Conservation (phyloP, 2,113 vertebrate species). For the Larimichthys polyactis region DNA sequence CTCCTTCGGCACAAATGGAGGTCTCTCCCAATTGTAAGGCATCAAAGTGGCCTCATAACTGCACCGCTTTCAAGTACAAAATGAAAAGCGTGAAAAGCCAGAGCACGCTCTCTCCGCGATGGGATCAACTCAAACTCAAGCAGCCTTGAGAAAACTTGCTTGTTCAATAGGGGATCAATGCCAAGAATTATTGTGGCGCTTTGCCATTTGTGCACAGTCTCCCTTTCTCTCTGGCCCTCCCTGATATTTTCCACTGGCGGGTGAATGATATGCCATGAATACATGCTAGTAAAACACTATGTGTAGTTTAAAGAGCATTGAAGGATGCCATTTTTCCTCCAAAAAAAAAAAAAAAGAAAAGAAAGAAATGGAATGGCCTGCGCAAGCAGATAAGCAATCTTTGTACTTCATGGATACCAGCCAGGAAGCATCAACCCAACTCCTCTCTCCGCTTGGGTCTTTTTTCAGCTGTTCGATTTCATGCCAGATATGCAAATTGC, state of each 20-base stretch:
- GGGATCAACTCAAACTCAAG: slow-evolving; percentile 48
- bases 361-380: background rate
- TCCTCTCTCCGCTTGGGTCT: slow-evolving; percentile 44
- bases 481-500: slow-evolving; percentile 71
- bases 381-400: slow-evolving; percentile 51
- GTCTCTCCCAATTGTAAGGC: slow-evolving; percentile 45
- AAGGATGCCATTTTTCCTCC: slow-evolving; percentile 34
- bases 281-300: slow-evolving; percentile 30
- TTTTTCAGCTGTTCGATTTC: slow-evolving; percentile 72
- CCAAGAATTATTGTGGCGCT: slow-evolving; percentile 25
- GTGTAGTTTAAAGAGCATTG: slow-evolving; percentile 28
- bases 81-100: slow-evolving; percentile 58
- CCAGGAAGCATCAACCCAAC: slow-evolving; percentile 51
- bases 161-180: slow-evolving; percentile 51
- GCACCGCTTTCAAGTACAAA: slow-evolving; percentile 58
- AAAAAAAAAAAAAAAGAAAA: slow-evolving; percentile 35
- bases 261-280: slow-evolving; percentile 28
- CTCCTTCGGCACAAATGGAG: slow-evolving; percentile 38
- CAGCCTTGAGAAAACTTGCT: slow-evolving; percentile 57
- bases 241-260: slow-evolving; percentile 38
- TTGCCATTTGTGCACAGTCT: slow-evolving; percentile 25
- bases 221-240: slow-evolving; percentile 1
- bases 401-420: slow-evolving; percentile 46
- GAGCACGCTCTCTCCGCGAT: slow-evolving; percentile 12
- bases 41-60: slow-evolving; percentile 58